Evolutionary conservation across 2,113 vertebrate genomes (phyloP).

Genomic region (cattle (Bos taurus)): DNA sequence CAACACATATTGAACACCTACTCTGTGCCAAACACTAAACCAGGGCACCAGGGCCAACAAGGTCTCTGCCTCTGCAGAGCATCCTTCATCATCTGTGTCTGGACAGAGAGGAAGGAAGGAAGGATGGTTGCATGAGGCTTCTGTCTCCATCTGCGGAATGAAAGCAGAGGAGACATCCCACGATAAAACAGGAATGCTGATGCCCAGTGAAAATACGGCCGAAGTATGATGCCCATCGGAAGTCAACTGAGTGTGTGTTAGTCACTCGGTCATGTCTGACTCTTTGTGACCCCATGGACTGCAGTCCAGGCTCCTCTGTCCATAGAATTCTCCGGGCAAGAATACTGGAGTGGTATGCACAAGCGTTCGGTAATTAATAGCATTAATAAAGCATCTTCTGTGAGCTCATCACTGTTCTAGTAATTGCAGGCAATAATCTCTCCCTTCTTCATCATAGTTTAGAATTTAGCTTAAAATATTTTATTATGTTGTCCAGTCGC

Average conservation of each 20-base stretch:
- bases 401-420: not conserved
- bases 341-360: not conserved
- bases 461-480: not conserved
- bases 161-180: fast-evolving
- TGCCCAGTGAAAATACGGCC: fast-evolving
- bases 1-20: no score
- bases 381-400: not conserved
- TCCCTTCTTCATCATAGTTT: not conserved
- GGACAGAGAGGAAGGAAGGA: not conserved
- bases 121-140: fast-evolving
- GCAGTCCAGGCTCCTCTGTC: not conserved
- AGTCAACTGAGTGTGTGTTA: not conserved
- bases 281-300: not conserved
- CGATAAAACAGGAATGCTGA: fast-evolving
- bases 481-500: not conserved
- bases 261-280: not conserved
- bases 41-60: not conserved
- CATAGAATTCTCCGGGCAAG: not conserved
- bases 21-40: not conserved
- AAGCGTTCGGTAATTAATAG: not conserved
- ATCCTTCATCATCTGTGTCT: not conserved
- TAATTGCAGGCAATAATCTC: not conserved
- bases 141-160: fast-evolving
- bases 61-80: not conserved
- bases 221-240: fast-evolving